phyloP scores from a whole-genome alignment of 2,888 invertebrate species.

The Fragum fragum region DNA sequence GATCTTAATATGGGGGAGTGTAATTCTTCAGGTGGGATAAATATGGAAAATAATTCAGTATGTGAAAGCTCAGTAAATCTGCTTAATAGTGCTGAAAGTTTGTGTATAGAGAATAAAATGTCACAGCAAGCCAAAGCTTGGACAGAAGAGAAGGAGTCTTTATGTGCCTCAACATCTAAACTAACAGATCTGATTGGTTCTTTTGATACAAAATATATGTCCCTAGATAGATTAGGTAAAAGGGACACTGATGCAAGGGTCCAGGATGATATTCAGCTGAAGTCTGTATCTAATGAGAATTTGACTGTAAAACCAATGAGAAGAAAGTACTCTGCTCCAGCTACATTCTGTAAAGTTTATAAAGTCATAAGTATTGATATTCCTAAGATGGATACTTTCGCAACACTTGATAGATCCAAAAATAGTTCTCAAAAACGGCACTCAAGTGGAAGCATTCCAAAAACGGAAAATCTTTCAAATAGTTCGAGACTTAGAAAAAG shows the following conservation, averaged over 20 bases:
- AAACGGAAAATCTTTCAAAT: background rate
- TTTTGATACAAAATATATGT: conserved; percentile 27
- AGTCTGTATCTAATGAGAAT: conserved; percentile 31
- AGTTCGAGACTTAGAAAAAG: background rate
- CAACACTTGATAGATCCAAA: background rate
- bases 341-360: conserved; percentile 47
- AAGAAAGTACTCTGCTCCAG: conserved; percentile 55
- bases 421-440: conserved; percentile 3
- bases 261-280: background rate
- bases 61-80: background rate
- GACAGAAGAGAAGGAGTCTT: background rate
- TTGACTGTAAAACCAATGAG: conserved; percentile 20
- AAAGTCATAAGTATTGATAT: conserved; percentile 59
- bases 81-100: background rate
- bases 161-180: background rate
- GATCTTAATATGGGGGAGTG: background rate
- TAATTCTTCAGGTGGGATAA: background rate
- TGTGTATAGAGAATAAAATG: background rate
- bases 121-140: background rate
- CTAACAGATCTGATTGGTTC: background rate
- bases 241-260: background rate
- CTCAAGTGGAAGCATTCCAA: conserved; percentile 7
- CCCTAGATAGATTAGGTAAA: conserved; percentile 22
- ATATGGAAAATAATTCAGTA: background rate
- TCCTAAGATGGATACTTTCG: conserved; percentile 42